These are phyloP conservation scores for Neogale vison DNA, from an alignment of 2,113 vertebrate species.

Conservation along the genomic window DNA sequence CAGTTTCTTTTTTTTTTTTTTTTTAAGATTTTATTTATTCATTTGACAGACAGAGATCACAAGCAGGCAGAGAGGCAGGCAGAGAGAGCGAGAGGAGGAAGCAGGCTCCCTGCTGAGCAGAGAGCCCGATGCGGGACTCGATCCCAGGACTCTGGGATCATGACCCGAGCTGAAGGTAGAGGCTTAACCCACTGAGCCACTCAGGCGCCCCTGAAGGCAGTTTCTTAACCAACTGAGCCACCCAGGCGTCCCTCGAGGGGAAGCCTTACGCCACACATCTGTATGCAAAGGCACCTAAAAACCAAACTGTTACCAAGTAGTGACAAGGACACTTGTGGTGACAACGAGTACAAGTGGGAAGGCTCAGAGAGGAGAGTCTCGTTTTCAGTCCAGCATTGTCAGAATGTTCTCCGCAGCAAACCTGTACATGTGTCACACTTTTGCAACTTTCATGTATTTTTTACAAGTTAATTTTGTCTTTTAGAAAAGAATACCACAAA, in stretches of 20 bases:
- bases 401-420: neutral
- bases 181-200: too few relatives aligned
- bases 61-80: too few relatives aligned
- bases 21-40: too few relatives aligned
- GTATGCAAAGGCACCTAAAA: neutral
- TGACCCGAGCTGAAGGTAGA: too few relatives aligned
- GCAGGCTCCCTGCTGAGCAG: too few relatives aligned
- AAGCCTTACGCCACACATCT: neutral
- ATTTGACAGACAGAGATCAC: too few relatives aligned
- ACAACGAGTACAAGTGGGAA: neutral
- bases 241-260: neutral
- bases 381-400: neutral
- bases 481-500: neutral
- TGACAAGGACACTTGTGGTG: neutral
- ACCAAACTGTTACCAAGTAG: neutral
- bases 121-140: too few relatives aligned
- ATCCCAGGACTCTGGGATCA: too few relatives aligned
- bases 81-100: too few relatives aligned
- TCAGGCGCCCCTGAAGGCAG: too few relatives aligned
- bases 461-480: constrained; percentile 19
- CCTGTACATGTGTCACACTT: neutral
- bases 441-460: neutral
- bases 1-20: too few relatives aligned
- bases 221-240: too few relatives aligned
- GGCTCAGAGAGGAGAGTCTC: neutral